These are phyloP conservation scores for Labroides dimidiatus DNA, from an alignment of 2,797 vertebrate species.

Conservation along the genomic window DNA sequence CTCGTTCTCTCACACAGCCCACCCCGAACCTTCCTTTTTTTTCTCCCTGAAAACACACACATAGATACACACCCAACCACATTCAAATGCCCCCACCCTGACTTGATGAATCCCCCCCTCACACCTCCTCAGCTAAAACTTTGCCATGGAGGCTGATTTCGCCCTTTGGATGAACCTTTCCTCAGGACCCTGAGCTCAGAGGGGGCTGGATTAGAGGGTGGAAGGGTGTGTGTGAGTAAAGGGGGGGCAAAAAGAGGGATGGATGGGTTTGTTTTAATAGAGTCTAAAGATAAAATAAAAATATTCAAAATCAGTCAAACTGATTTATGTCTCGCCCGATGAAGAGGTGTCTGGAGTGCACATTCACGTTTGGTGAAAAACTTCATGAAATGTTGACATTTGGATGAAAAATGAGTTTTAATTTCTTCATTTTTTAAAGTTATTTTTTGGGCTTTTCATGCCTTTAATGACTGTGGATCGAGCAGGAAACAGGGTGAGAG, in stretches of 20 bases:
- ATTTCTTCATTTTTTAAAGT: too few relatives aligned
- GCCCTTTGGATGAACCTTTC: conserved; percentile 85
- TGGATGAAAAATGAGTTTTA: background rate
- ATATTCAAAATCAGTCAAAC: background rate
- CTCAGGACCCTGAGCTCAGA: conserved; percentile 71
- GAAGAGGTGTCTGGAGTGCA: too few relatives aligned
- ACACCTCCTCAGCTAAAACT: conserved; percentile 37
- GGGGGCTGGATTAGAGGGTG: conserved; percentile 78
- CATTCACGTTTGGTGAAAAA: too few relatives aligned
- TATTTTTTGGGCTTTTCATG: too few relatives aligned
- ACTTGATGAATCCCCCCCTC: conserved; percentile 14
- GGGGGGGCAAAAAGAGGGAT: background rate
- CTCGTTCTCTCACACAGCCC: conserved; percentile 4
- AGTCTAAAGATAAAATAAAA: background rate
- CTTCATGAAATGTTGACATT: too few relatives aligned
- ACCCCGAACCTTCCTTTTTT: too few relatives aligned
- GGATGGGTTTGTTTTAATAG: background rate
- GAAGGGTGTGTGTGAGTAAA: conserved; percentile 30
- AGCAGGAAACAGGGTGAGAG: too few relatives aligned
- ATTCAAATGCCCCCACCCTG: conserved; percentile 7
- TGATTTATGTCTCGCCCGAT: background rate
- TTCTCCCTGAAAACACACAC: conserved; percentile 8
- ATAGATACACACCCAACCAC: conserved; percentile 7
- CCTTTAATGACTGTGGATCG: too few relatives aligned
- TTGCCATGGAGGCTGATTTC: conserved; percentile 80